phyloP scores from a whole-genome alignment of 2,888 invertebrate species.

The Lasioglossum figueresi region DNA sequence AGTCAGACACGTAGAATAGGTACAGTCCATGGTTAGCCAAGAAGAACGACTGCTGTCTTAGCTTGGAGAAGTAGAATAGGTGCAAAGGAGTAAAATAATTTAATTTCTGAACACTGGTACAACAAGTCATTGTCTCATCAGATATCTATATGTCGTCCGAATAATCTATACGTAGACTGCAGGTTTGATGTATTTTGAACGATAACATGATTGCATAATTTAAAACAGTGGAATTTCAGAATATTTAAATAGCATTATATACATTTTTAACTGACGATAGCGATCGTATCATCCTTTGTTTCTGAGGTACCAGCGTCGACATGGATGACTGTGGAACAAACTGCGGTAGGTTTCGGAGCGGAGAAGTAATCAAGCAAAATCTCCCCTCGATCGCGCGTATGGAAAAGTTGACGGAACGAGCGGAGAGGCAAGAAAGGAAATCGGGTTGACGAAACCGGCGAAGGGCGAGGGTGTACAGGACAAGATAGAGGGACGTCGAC shows the following conservation, averaged over 20 bases:
- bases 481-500: conserved; percentile 25
- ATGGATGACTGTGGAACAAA: not conserved
- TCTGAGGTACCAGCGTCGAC: not conserved
- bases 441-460: conserved; percentile 47
- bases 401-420: conserved; percentile 45
- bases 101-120: not conserved
- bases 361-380: conserved; percentile 29
- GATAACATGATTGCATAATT: too few species aligned
- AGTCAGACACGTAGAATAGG: not conserved
- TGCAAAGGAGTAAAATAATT: too few species aligned
- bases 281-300: not conserved
- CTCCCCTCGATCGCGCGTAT: conserved; percentile 14
- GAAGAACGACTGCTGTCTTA: not conserved
- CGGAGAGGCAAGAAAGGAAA: conserved; percentile 40
- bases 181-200: not conserved
- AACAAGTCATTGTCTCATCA: not conserved
- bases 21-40: not conserved
- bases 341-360: not conserved
- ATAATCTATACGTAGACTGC: not conserved
- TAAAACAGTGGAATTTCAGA: not conserved
- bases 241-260: not conserved
- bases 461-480: conserved; percentile 8
- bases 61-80: too few species aligned
- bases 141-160: not conserved
- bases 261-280: not conserved